Base-by-base conservation (phyloP, 2,888 invertebrate species). In the Onchidella celtica region DNA sequence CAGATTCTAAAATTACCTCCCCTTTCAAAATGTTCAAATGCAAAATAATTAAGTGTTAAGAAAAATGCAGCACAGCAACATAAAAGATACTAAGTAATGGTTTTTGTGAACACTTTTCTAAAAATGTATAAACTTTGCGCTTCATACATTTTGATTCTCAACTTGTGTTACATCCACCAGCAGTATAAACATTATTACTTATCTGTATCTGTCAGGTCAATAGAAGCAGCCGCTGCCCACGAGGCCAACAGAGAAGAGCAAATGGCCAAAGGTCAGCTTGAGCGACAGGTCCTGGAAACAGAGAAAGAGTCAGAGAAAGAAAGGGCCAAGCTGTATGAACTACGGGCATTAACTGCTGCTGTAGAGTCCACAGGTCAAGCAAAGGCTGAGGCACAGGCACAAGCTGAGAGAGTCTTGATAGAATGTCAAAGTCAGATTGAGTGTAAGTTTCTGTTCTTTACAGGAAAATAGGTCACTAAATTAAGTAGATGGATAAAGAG, bases 361-460 rank as follows among this genome's bases (percentile, higher is more conserved):
- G 90, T 91, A 3, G 91, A 91, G 83, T 91, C 91, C 1, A 87
- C 91, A 4, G 91, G 91, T 0, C 91, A 91, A 77, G 91, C 91
- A 1, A 90, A 85, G 68, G 91, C 91, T n/a, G 91, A 91, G 85
- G 90, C 91, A 9, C 88, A 90, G 79, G 91, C 91, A n/a, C 86
- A 88, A 79, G 90, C 90, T 3, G 91, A 91, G 85, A 88, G 84
- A 70, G 83, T 88, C 27, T 82, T 89, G 34, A 91, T 91, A 24
- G 91, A 91, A 80, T 87, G 90, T 81, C 87, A 89, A 79, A 91
- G 90, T 84, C 90, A 91, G 81, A 91, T 91, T 36, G 90, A 90
- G 85, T 87, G 91, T 91, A 78, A 78, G 47, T 72, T 27, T 32
- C 32, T 68, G 6, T 63, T 63, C 24, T 9, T 24, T 21, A 14